Conservation (phyloP, 2,113 vertebrate species). For the Phylloscopus trochiloides region DNA sequence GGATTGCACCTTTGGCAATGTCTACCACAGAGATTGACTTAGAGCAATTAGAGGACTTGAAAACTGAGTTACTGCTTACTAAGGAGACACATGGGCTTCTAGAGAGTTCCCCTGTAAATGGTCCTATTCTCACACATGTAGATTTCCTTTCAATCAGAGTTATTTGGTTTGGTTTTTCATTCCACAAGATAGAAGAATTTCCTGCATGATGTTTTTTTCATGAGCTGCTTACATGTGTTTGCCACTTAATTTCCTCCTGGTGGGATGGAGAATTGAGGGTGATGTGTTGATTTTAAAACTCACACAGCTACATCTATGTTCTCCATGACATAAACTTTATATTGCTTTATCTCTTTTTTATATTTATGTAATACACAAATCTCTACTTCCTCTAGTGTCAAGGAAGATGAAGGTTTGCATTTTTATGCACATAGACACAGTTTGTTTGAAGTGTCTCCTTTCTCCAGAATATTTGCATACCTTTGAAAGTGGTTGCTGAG, state of each 20-base stretch:
- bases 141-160: background rate
- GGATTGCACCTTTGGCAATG: background rate
- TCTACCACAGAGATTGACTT: background rate
- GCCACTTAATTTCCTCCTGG: background rate
- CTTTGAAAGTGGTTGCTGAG: background rate
- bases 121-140: background rate
- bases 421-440: background rate
- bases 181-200: background rate
- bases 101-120: background rate
- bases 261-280: background rate
- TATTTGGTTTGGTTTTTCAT: background rate
- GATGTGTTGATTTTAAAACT: conserved; percentile 23
- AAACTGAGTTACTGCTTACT: background rate
- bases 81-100: background rate
- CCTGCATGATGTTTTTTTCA: background rate
- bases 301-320: conserved; percentile 6
- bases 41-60: background rate
- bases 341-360: background rate
- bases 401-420: background rate
- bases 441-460: background rate
- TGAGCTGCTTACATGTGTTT: background rate
- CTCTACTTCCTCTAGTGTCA: conserved; percentile 44
- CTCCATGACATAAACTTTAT: background rate
- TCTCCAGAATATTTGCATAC: background rate
- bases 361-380: conserved; percentile 19